A percentile compares a stretch with the other conserved stretches of the same genome.
Evolutionary conservation across 1,140 invertebrate genomes (phyloP).

Genomic region (Drosophila ogumai): DNA sequence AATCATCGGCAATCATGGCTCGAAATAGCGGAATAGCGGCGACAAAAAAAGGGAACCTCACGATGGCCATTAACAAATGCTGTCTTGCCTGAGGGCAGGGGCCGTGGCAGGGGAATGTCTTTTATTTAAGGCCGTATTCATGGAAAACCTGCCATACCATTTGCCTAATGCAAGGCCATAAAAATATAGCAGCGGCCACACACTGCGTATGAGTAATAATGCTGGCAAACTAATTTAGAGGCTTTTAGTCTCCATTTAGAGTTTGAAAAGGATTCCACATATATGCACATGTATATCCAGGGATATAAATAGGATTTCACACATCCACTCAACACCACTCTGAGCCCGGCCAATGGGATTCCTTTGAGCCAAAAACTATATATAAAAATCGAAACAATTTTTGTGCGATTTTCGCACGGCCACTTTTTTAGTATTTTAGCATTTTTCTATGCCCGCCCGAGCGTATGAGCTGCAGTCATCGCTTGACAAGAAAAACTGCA

Average conservation of each 20-base stretch:
- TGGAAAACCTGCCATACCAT: conserved; percentile 39
- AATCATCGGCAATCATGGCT: conserved; percentile 47
- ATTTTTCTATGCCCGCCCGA: conserved; percentile 54
- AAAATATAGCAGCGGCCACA: conserved; percentile 27
- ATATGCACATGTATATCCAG: not conserved
- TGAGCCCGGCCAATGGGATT: conserved; percentile 5
- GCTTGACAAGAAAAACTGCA: conserved; percentile 75
- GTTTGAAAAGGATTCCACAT: conserved; percentile 28
- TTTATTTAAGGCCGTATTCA: conserved; percentile 32
- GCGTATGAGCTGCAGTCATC: conserved; percentile 50
- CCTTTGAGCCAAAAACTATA: conserved; percentile 32
- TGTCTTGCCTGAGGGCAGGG: conserved; percentile 12
- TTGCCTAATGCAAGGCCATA: conserved; percentile 56
- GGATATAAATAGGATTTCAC: conserved; percentile 28
- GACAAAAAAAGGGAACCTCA: conserved; percentile 6
- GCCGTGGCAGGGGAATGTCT: conserved; percentile 16
- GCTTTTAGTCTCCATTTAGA: conserved; percentile 52
- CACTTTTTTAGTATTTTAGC: conserved; percentile 57
- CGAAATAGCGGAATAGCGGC: conserved; percentile 15
- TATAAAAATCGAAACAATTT: conserved; percentile 53
- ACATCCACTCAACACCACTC: conserved; percentile 26
- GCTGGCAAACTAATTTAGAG: conserved; percentile 49
- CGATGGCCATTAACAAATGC: conserved; percentile 47
- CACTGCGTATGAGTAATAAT: conserved; percentile 55
- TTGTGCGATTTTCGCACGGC: conserved; percentile 47